Base-by-base conservation (phyloP, 1,140 invertebrate genomes). In the Sarcophaga bullata region DNA sequence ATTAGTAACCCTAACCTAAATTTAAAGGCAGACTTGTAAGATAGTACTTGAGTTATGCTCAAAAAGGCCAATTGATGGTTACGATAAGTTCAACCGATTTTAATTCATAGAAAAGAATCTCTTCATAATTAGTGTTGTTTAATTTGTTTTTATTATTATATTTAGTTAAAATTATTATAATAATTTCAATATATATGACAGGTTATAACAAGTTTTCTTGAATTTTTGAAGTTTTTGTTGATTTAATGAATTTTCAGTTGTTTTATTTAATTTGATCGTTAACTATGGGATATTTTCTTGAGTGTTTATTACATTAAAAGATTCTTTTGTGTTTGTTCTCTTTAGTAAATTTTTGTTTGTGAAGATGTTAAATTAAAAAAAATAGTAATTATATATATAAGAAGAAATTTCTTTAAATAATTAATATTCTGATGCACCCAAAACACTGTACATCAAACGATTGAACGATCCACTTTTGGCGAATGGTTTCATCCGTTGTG, bases 401-500 rank as follows among this genome's bases (percentile, higher is more conserved):
- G n/a, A 19, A 68, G 62, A 68, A 37, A 37, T 37, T 37, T 68
- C 10, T 58, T 68, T 68, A 78, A 78, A 58, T 80, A 73, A 68
- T 83, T 93, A 95, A 89, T 94, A 95, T 86, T 95, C 93, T 82
- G 93, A 93, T 91, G 96, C 94, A 84, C 94, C 95, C 87, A 96
- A 92, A 82, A 97, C 95, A 91, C 95, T 94, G 92, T 95, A 94
- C 96, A 98, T 98, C 86, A 98, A 93, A 88, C 96, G 94, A 90
- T 96, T 96, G 92, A 97, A 98, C 83, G 95, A 96, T 90, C 95
- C 94, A 89, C 96, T 97, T n/a, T 90, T 98, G 96, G 86, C 96
- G 96, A 87, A 97, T 97, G 85, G 93, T 94, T 86, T 97, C 95
- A 86, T 94, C 93, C 80, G 93, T 85, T 81, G 87, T 85, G 84